phyloP scores from a whole-genome alignment of 1,140 invertebrate species.

The Oreohelix idahoensis region DNA sequence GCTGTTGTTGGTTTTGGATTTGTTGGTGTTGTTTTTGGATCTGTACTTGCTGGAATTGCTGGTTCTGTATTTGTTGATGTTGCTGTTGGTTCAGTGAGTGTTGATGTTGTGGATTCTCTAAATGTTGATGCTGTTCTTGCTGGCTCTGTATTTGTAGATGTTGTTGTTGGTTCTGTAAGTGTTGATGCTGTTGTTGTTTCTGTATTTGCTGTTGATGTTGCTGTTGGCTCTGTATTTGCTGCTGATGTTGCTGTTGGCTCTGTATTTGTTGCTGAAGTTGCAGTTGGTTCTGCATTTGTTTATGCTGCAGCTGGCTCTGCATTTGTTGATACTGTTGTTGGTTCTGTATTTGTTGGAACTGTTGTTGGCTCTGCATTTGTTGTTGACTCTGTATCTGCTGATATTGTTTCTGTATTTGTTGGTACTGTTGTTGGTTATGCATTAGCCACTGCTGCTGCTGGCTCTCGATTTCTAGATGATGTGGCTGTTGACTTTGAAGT shows the following conservation, averaged over 20 bases:
- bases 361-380: neutral
- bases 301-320: neutral
- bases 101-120: neutral
- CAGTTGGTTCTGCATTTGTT: neutral
- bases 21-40: neutral
- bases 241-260: neutral
- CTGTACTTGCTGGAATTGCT: neutral
- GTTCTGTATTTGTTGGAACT: neutral
- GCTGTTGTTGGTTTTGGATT: too few species aligned
- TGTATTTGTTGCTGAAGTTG: too few species aligned
- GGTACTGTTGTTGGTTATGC: neutral
- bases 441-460: too few species aligned
- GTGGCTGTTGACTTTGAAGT: neutral
- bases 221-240: neutral
- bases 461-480: too few species aligned
- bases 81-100: neutral
- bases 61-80: neutral
- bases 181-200: neutral
- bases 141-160: neutral
- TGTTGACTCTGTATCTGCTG: neutral
- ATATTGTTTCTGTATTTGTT: neutral
- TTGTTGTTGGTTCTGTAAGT: neutral
- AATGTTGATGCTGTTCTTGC: neutral
- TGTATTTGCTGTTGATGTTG: neutral
- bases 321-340: neutral